These are phyloP conservation scores for Lepisosteus osseus DNA, from an alignment of 2,113 vertebrate species.

Conservation along the genomic window DNA sequence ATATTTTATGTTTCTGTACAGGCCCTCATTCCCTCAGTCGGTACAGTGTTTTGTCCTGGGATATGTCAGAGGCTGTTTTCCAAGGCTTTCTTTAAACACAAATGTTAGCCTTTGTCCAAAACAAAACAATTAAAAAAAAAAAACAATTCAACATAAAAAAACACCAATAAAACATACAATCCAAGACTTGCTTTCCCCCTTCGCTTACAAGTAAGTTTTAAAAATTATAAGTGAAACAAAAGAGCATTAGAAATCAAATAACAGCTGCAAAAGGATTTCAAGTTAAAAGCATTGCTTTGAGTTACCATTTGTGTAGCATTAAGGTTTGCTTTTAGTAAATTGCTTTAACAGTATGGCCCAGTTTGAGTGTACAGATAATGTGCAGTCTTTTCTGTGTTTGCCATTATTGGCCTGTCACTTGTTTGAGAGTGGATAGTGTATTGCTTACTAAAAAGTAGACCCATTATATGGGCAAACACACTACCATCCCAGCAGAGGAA, in stretches of 20 bases:
- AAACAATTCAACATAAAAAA: constrained; percentile 46
- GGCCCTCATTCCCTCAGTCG: constrained; percentile 17
- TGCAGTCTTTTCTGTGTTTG: too few species aligned
- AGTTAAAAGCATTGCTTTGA: too few species aligned
- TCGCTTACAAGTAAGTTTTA: not conserved
- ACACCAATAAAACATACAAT: not conserved
- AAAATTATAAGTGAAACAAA: not conserved
- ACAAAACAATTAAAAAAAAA: constrained; percentile 47
- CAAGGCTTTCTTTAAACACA: not conserved
- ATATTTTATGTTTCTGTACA: constrained; percentile 34
- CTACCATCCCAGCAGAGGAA: too few species aligned
- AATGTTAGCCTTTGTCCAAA: constrained; percentile 21
- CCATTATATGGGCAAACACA: too few species aligned
- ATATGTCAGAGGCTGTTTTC: constrained; percentile 31
- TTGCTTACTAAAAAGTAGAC: too few species aligned
- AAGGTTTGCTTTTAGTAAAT: too few species aligned
- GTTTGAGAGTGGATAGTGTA: too few species aligned
- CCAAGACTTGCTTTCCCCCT: not conserved
- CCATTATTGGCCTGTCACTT: too few species aligned
- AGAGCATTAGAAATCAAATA: not conserved
- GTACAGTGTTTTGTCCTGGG: constrained; percentile 14
- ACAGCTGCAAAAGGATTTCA: not conserved
- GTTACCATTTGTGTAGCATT: too few species aligned
- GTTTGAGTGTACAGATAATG: too few species aligned
- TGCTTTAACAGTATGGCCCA: too few species aligned